A percentile compares a stretch with the other conserved stretches of the same genome.
Evolutionary conservation across 2,888 invertebrate species (phyloP).

Genomic region (Ommatoiulus sabulosus): DNA sequence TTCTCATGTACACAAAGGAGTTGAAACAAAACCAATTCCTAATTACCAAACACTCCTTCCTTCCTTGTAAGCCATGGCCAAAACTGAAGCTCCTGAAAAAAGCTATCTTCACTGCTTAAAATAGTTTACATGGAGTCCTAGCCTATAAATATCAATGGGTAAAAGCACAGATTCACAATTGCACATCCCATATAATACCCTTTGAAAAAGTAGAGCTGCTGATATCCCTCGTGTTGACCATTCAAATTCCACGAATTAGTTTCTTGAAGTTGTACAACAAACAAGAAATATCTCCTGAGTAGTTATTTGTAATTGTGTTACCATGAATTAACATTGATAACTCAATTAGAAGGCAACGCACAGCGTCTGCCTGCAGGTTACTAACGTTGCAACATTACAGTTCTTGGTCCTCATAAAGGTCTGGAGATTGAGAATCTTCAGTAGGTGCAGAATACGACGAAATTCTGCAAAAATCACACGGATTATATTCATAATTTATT

Average conservation of each 20-base stretch:
- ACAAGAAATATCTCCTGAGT: conserved; percentile 26
- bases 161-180: conserved; percentile 16
- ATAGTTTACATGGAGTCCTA: conserved; percentile 2
- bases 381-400: not conserved
- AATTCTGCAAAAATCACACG: not conserved
- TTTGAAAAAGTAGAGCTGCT: conserved; percentile 21
- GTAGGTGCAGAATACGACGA: not conserved
- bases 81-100: not conserved
- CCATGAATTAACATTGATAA: not conserved
- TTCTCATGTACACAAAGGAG: conserved; percentile 5
- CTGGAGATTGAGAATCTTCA: not conserved
- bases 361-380: not conserved
- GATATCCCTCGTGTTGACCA: not conserved
- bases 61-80: not conserved
- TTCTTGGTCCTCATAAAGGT: conserved; percentile 52
- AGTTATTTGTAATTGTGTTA: conserved; percentile 30
- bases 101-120: conserved; percentile 26
- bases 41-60: not conserved
- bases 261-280: not conserved
- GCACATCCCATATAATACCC: not conserved
- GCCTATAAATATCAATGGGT: conserved; percentile 28
- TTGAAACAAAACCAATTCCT: not conserved
- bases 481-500: not conserved
- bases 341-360: not conserved
- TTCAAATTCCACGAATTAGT: not conserved